Evolutionary conservation across 2,888 invertebrate species (phyloP).

Genomic region (Eledone cirrhosa): DNA sequence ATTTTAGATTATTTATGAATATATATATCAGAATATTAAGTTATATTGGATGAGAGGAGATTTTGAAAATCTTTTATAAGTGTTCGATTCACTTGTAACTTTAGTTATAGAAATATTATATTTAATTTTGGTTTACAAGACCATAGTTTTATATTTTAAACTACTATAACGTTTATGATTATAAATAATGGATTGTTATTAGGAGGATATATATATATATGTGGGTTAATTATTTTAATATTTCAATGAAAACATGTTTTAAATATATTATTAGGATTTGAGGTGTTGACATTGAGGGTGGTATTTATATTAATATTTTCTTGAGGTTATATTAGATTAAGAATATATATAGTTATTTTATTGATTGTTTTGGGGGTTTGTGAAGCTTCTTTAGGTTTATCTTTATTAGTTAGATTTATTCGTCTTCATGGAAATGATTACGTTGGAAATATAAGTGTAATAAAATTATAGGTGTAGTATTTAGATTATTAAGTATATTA

Average conservation of each 20-base stretch:
- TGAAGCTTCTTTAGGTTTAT: conserved; percentile 75
- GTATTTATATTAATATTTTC: conserved; percentile 3
- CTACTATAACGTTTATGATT: conserved; percentile 15
- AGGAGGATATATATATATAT: background rate
- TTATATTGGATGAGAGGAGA: background rate
- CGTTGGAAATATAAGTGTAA: conserved; percentile 72
- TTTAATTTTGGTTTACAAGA: conserved; percentile 46
- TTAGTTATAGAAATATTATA: conserved; percentile 31
- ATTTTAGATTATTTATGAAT: conserved; percentile 20
- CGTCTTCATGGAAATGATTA: conserved; percentile 75
- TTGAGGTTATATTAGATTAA: background rate
- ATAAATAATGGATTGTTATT: background rate
- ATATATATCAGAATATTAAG: conserved; percentile 23
- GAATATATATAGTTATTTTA: conserved; percentile 35
- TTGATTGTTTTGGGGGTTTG: conserved; percentile 68
- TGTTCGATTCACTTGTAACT: too few relatives aligned
- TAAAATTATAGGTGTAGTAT: conserved; percentile 70
- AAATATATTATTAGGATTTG: conserved; percentile 39
- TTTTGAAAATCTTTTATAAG: too few relatives aligned
- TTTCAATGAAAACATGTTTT: conserved; percentile 40
- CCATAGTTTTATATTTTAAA: conserved; percentile 36
- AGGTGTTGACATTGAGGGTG: conserved; percentile 28
- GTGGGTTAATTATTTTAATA: background rate
- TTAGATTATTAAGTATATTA: conserved; percentile 19
- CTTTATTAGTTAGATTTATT: conserved; percentile 74